Evolutionary conservation across 2,888 invertebrate species (phyloP).

Genomic region (Tenthredo scrophulariae): DNA sequence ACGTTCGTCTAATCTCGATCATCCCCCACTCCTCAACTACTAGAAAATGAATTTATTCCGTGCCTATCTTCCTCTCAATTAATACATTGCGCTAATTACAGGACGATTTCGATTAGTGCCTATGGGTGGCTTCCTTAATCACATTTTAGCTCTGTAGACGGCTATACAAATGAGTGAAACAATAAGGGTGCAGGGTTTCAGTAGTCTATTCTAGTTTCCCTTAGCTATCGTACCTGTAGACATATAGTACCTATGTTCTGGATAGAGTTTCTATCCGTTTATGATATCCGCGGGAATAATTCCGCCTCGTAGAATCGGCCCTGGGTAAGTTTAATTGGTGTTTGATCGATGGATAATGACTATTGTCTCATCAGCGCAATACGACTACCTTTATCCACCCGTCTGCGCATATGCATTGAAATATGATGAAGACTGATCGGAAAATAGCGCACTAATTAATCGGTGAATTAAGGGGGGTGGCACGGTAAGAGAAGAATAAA

Average conservation of each 20-base stretch:
- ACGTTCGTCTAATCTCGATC: too few relatives aligned
- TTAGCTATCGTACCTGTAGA: background rate
- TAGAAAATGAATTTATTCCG: too few relatives aligned
- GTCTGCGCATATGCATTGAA: background rate
- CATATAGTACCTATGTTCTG: background rate
- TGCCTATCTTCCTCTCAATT: too few relatives aligned
- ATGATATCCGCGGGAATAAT: conserved; percentile 39
- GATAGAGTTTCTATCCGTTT: conserved; percentile 28
- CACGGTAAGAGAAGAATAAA: too few relatives aligned
- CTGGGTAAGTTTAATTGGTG: conserved; percentile 38
- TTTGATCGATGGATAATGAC: conserved; percentile 52
- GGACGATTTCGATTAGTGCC: background rate
- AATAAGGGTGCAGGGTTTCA: background rate
- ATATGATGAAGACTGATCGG: background rate
- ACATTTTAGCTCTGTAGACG: background rate
- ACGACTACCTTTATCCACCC: background rate
- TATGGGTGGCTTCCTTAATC: background rate
- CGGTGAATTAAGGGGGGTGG: too few relatives aligned
- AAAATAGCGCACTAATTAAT: background rate
- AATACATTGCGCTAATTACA: background rate
- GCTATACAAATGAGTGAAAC: background rate
- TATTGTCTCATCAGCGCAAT: conserved; percentile 17
- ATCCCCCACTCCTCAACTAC: too few relatives aligned
- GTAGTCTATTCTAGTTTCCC: conserved; percentile 3
- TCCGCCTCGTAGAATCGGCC: background rate